These are phyloP conservation scores for Diglossa cyanea DNA, from an alignment of 2,797 vertebrate genomes.

Conservation along the genomic window DNA sequence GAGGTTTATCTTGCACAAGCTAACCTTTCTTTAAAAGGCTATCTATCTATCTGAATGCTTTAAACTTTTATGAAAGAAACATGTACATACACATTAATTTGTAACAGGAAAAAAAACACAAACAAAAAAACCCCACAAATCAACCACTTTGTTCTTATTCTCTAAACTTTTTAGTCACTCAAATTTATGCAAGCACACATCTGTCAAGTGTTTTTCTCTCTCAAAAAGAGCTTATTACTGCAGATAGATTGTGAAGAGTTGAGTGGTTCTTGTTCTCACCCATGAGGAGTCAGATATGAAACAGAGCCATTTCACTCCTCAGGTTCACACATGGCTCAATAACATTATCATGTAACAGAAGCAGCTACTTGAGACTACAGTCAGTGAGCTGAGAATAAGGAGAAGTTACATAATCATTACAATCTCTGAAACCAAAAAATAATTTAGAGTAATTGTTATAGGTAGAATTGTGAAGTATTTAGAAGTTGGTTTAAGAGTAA, in stretches of 20 bases:
- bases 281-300: background rate
- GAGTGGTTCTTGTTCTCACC: background rate
- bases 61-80: background rate
- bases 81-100: background rate
- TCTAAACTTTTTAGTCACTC: background rate
- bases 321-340: background rate
- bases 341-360: slow-evolving; percentile 5
- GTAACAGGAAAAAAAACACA: background rate
- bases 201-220: background rate
- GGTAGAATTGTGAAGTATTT: background rate
- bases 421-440: background rate
- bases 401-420: background rate
- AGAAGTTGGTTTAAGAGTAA: slow-evolving; percentile 16
- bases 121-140: background rate
- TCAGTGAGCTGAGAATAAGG: slow-evolving; percentile 21
- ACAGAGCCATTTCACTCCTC: background rate
- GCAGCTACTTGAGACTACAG: slow-evolving; percentile 6
- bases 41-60: background rate
- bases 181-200: background rate
- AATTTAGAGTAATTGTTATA: background rate
- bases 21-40: background rate
- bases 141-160: background rate
- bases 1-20: background rate
- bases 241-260: background rate
- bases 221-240: background rate